Base-by-base conservation (phyloP, 1,140 invertebrate genomes). In the Hypsibius dujardini region DNA sequence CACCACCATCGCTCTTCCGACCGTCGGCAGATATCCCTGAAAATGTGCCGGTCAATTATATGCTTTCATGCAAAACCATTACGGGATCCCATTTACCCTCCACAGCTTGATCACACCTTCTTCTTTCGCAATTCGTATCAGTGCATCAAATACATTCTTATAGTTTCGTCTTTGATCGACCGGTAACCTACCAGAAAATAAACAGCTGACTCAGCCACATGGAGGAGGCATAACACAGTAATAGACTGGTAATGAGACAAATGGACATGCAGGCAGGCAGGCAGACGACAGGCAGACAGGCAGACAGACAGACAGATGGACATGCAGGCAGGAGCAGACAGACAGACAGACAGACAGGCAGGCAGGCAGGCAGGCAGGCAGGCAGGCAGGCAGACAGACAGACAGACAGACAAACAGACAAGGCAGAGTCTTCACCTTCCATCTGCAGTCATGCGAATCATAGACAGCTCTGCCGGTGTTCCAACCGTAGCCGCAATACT, bases 391-490 rank as follows among this genome's bases (percentile, higher is more conserved):
- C 28, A 28, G 28, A n/a, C 28, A 28, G 28, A 28, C 28, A 28
- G 28, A 28, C n/a, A n/a, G n/a, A n/a, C 28, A 28, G 28, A 28
- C 50, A 56, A 67, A 46, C 46, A 46, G n/a, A 12, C n/a, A 3
- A 46, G 12, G 59, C 2, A 70, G 15, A 73, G 42, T 59, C 42
- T 73, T 47, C 72, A 81, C 81, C 90, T 84, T 40, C 95, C 95
- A 83, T 99, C 95, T 1, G 92, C 86, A 15, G 95, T 97, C 95
- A 99, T 98, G 76, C 95, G 81, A 74, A 95, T 90, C 2, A 95
- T 81, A 1, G 90, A 86, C 47, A 92, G 86, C 83, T 98, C 95
- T 1, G 94, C 92, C 1, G 95, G 95, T 45, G 90, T 98, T 71
- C 95, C 95, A 71, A 93, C 85, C 78, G 90, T 87, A 1, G 94